Evolutionary conservation across 1,140 invertebrate genomes (phyloP), one percentile per base, ranked within the genome.

Genomic region (Cydia strobilella): DNA sequence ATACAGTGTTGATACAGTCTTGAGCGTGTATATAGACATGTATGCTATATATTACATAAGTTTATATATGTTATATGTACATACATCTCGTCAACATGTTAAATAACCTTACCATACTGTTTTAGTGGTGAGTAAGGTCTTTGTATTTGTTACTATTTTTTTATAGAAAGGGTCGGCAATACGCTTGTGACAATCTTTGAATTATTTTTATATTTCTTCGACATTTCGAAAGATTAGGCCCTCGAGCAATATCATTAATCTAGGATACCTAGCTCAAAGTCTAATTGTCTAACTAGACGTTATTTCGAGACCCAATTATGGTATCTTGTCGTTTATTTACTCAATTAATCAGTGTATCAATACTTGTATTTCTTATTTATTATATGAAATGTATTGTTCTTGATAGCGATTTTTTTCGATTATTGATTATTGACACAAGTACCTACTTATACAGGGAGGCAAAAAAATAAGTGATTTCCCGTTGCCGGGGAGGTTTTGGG

Each of bases 1-100:
- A 85, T 79, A 85, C 84, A 85, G 79, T 77, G 78, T 63, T 62
- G 74, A 75, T 78, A 81, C 76, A 80, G 80, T 80, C 79, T 75
- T 75, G 39, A 42, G 62, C 73, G 69, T 18, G 54, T 59, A 59
- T 59, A 18, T 59, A 59, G 20, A 66, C 74, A 31, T 18, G 69
- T 73, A 76, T 48, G 54, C 62, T 69, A 77, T 77, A 76, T 80
- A 80, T 80, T 77, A 80, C 75, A 75, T 63, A 69, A 45, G 71
- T 74, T 75, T 51, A 51, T 18, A 51, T 51, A 48, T 48, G 15
- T n/a, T n/a, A n/a, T n/a, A n/a, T n/a, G n/a, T n/a, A n/a, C n/a
- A n/a, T 15, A 51, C 7, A 51, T 45, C 42, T 45, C 13, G 13
- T 45, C 9, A 39, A 39, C 35, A 10, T 39, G 35, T 39, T 39